Percentiles rank a stretch among this genome's conserved stretches.
These are phyloP conservation scores for Lepilemur ruficaudatus DNA, from an alignment of 2,797 vertebrate species.

Conservation along the genomic window DNA sequence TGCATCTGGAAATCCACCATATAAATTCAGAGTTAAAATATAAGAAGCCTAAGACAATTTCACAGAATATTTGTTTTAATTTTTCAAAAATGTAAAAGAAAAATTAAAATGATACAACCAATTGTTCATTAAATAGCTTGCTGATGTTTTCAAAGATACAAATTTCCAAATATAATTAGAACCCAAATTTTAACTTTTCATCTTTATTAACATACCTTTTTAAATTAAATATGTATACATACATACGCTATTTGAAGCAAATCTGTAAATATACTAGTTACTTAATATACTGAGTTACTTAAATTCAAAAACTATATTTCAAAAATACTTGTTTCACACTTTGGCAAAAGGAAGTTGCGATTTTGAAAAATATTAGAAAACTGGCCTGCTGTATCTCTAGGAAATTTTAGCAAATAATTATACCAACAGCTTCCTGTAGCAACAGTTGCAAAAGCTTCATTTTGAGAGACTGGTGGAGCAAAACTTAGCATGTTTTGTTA, in stretches of 20 bases:
- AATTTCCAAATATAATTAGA: background rate
- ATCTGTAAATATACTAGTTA: conserved; percentile 16
- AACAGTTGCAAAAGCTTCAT: background rate
- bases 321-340: conserved; percentile 66
- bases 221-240: conserved; percentile 24
- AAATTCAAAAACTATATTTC: conserved; percentile 67
- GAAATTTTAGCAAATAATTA: conserved; percentile 52
- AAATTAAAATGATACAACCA: conserved; percentile 22
- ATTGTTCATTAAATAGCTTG: conserved; percentile 42
- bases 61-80: conserved; percentile 67
- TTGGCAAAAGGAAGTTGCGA: conserved; percentile 62
- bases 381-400: conserved; percentile 43
- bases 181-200: background rate
- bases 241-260: conserved; percentile 42
- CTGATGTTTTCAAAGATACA: conserved; percentile 26
- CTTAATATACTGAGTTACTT: background rate
- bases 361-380: conserved; percentile 56
- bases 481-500: background rate
- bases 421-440: background rate
- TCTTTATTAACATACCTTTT: conserved; percentile 47
- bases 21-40: conserved; percentile 70
- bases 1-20: conserved; percentile 61
- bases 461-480: background rate
- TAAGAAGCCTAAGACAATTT: conserved; percentile 57
- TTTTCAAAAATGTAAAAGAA: conserved; percentile 69